Base-by-base conservation (phyloP, 2,113 vertebrate species). In the Ptyas mucosa region DNA sequence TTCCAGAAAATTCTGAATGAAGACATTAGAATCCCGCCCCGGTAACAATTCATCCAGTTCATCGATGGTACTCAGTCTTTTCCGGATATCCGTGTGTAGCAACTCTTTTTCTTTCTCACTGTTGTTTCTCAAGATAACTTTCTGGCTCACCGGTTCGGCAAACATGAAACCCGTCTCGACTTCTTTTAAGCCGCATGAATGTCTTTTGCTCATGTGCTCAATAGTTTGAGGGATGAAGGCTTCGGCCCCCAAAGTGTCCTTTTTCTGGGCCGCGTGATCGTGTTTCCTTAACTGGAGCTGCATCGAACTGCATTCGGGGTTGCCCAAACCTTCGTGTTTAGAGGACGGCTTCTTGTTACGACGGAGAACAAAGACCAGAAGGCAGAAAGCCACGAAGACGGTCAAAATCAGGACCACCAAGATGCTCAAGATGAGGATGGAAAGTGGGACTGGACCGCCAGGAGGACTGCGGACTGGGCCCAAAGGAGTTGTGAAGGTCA, bases 221-320 rank as follows among this genome's bases (percentile, higher is more conserved):
- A 99, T 99, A 94, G 99, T 99, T 96, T 99, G 99, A 24, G 99
- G 99, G 93, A 99, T 99, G 97, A 99, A 99, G 4, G 99, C 98
- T 96, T 99, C 99, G 5, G 98, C 98, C 52, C 98, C 98, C 92
- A 99, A 96, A 91, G 98, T 98, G 0, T 99, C 99, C 87, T 99
- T 99, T 95, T 99, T 99, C 95, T 98, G 98, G 1, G 97, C 97
- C 96, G 99, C 99, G 95, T 98, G 98, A 89, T 98, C 98, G 0
- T 98, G 99, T 93, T 99, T 98, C 88, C 98, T 97, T 0, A 99
- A 97, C 94, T 99, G 99, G 94, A 99, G 97, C 0, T 98, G 99
- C 99, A 99, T 98, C 69, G 99, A 98, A 94, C 98, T 97, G 51
- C 99, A 99, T 91, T 99, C 99, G 23, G 98, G 98, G 91, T 97